These are phyloP conservation scores for Neostethus bicornis DNA, from an alignment of 2,797 vertebrate species.

Conservation along the genomic window DNA sequence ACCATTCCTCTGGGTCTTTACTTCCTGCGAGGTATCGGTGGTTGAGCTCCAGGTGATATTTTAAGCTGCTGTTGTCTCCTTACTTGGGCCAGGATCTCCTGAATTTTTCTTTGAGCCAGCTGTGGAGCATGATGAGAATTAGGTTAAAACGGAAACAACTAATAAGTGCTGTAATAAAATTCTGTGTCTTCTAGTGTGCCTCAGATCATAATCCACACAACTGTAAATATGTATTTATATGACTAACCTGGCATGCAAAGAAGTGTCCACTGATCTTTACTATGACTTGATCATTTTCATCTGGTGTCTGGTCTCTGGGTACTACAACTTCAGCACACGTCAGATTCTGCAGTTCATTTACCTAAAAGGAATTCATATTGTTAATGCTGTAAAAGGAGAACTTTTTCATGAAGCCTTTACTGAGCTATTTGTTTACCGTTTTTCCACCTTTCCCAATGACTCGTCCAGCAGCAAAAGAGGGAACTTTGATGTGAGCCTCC, in stretches of 20 bases:
- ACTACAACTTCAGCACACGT: slow-evolving; percentile 99
- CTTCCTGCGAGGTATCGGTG: slow-evolving; percentile 90
- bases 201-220: background rate
- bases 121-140: slow-evolving; percentile 41
- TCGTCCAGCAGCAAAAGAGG: slow-evolving; percentile 95
- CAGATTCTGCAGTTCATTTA: slow-evolving; percentile 98
- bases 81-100: slow-evolving; percentile 98
- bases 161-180: too few species aligned
- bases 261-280: slow-evolving; percentile 99
- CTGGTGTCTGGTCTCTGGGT: slow-evolving; percentile 97
- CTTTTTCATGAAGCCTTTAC: too few species aligned
- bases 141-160: background rate
- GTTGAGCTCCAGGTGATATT: slow-evolving; percentile 84
- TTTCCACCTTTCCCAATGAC: slow-evolving; percentile 99
- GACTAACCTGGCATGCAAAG: slow-evolving; percentile 97
- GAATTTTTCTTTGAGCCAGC: slow-evolving; percentile 99
- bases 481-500: slow-evolving; percentile 98
- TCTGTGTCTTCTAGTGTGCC: too few species aligned
- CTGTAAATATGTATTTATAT: background rate
- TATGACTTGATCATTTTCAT: slow-evolving; percentile 97
- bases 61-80: slow-evolving; percentile 94
- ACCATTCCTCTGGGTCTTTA: slow-evolving; percentile 74
- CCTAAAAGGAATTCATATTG: slow-evolving; percentile 81
- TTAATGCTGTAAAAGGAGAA: too few species aligned
- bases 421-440: slow-evolving; percentile 85